Conservation (phyloP, 2,113 vertebrate species). For the Trematomus loennbergii region DNA sequence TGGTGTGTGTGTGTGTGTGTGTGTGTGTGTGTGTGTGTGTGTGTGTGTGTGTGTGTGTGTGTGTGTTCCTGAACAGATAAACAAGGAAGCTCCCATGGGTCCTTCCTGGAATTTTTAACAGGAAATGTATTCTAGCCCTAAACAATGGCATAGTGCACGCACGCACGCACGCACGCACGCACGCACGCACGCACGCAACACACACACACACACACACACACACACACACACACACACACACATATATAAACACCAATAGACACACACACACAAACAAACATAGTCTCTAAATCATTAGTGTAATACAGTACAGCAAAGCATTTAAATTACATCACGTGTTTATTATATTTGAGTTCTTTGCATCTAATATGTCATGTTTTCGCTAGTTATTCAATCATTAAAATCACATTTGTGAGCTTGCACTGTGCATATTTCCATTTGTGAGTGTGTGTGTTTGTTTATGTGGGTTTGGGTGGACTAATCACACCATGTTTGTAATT, state of each 20-base stretch:
- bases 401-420: conserved; percentile 46
- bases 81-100: conserved; percentile 72
- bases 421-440: conserved; percentile 54
- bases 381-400: conserved; percentile 39
- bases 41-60: conserved; percentile 13
- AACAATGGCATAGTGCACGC: conserved; percentile 69
- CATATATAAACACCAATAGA: background rate
- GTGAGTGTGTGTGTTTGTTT: conserved; percentile 10
- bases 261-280: conserved; percentile 12
- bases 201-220: conserved; percentile 2
- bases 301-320: conserved; percentile 29
- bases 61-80: conserved; percentile 65
- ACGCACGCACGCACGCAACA: background rate
- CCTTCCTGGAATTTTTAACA: conserved; percentile 79
- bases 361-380: conserved; percentile 10
- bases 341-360: background rate
- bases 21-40: conserved; percentile 28
- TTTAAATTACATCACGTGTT: conserved; percentile 10
- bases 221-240: conserved; percentile 1
- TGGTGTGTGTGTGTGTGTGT: conserved; percentile 28
- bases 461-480: conserved; percentile 29
- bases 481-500: conserved; percentile 53
- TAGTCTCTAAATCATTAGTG: conserved; percentile 22
- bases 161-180: background rate
- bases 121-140: conserved; percentile 71